A percentile compares a stretch with the other conserved stretches of the same genome.
These are phyloP conservation scores for Drosophila mulleri DNA, from an alignment of 2,888 invertebrate species.

Conservation along the genomic window DNA sequence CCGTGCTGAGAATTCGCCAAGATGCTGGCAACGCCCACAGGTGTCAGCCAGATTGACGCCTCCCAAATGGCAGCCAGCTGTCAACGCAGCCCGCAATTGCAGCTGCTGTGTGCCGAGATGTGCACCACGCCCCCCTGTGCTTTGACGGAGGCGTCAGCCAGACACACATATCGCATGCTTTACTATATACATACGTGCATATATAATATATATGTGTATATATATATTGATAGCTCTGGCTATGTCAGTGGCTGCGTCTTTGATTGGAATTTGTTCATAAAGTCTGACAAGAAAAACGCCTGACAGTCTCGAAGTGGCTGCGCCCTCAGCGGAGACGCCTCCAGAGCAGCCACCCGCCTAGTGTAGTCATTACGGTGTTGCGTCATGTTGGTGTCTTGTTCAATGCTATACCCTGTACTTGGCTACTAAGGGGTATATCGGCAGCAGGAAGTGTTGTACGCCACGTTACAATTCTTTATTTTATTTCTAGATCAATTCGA, in stretches of 20 bases:
- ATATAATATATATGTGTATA: slow-evolving; percentile 21
- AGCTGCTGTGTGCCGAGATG: slow-evolving; percentile 53
- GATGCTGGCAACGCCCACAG: slow-evolving; percentile 68
- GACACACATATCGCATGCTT: slow-evolving; percentile 18
- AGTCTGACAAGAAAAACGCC: slow-evolving; percentile 32
- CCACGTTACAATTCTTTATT: background rate
- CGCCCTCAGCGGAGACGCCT: slow-evolving; percentile 54
- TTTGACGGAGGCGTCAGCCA: slow-evolving; percentile 42
- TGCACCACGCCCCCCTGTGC: slow-evolving; percentile 25
- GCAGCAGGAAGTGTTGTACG: background rate
- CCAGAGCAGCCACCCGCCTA: slow-evolving; percentile 45
- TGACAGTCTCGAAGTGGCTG: slow-evolving; percentile 44
- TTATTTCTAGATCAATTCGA: background rate
- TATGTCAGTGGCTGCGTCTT: slow-evolving; percentile 32
- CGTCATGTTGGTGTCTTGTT: slow-evolving; percentile 30
- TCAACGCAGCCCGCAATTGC: slow-evolving; percentile 60
- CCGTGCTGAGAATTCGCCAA: slow-evolving; percentile 53
- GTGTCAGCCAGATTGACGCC: slow-evolving; percentile 64
- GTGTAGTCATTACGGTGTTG: slow-evolving; percentile 32
- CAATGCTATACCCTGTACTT: slow-evolving; percentile 1
- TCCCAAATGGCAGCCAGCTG: slow-evolving; percentile 59
- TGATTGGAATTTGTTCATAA: slow-evolving; percentile 70
- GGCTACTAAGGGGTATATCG: background rate
- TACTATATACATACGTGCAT: slow-evolving; percentile 3
- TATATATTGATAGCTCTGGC: slow-evolving; percentile 42